phyloP scores from a whole-genome alignment of 2,113 vertebrate genomes.

The Gymnogyps californianus region DNA sequence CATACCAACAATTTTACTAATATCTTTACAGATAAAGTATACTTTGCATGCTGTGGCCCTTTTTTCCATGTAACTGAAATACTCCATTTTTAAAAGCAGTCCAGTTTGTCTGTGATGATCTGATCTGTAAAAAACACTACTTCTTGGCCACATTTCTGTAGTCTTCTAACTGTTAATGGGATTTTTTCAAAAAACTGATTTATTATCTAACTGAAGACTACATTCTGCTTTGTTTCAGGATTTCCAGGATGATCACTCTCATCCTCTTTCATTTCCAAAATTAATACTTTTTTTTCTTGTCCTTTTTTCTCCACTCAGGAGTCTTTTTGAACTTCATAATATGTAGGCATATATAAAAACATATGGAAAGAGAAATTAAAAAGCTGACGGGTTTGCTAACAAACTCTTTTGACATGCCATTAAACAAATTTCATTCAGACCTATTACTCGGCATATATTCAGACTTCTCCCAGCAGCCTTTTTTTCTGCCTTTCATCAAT shows the following conservation, averaged over 20 bases:
- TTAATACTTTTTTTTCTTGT: neutral
- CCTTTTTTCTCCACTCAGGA: neutral
- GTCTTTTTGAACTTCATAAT: neutral
- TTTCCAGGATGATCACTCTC: neutral
- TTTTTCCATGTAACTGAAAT: neutral
- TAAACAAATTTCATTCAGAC: slow-evolving; percentile 19
- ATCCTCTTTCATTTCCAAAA: neutral
- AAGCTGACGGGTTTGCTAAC: neutral
- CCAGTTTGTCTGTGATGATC: neutral
- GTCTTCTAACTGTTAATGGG: neutral
- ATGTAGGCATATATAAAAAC: neutral
- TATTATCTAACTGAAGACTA: neutral
- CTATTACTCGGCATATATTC: neutral
- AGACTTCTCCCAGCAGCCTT: neutral
- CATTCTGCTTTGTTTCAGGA: neutral
- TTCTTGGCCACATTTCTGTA: neutral
- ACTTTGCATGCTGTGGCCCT: neutral
- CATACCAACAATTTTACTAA: neutral
- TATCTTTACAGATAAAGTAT: neutral
- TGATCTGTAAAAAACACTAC: neutral
- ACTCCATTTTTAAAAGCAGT: neutral
- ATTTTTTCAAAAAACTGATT: neutral
- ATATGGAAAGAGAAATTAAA: neutral
- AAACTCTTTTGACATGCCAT: neutral
- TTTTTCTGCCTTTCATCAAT: slow-evolving; percentile 11